Conservation (phyloP, 2,888 invertebrate genomes). For the Eucriotettix oculatus region DNA sequence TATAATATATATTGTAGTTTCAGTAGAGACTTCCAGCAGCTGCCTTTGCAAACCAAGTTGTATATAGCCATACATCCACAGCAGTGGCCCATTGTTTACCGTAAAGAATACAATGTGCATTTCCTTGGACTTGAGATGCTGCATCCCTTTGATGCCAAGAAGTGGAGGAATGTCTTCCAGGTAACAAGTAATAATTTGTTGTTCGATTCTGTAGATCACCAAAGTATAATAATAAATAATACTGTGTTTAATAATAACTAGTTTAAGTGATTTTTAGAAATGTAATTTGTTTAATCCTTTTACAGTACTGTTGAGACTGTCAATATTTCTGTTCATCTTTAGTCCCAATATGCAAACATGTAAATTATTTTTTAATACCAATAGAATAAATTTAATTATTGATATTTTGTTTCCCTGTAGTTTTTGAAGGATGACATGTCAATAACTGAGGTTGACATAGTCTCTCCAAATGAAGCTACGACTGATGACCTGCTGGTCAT, state of each 20-base stretch:
- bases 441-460: conserved; percentile 40
- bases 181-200: conserved; percentile 24
- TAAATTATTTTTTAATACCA: not conserved
- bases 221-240: too few relatives aligned
- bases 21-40: too few relatives aligned
- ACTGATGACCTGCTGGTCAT: conserved; percentile 56
- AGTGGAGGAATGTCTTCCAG: conserved; percentile 64
- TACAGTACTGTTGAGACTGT: not conserved
- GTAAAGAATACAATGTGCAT: conserved; percentile 60
- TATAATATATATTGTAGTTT: too few relatives aligned
- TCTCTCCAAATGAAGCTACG: conserved; percentile 53
- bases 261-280: too few relatives aligned
- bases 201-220: not conserved
- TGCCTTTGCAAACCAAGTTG: not conserved
- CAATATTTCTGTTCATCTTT: not conserved
- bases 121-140: conserved; percentile 67
- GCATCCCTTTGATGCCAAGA: conserved; percentile 77
- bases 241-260: too few relatives aligned
- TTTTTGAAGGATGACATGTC: conserved; percentile 36
- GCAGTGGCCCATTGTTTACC: conserved; percentile 67
- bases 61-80: conserved; percentile 16
- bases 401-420: conserved; percentile 5
- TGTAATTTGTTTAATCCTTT: not conserved
- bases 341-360: not conserved
- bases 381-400: conserved; percentile 2